These are phyloP conservation scores for Caenorhabditis brenneri DNA, from an alignment of 1,140 invertebrate genomes.

Conservation along the genomic window DNA sequence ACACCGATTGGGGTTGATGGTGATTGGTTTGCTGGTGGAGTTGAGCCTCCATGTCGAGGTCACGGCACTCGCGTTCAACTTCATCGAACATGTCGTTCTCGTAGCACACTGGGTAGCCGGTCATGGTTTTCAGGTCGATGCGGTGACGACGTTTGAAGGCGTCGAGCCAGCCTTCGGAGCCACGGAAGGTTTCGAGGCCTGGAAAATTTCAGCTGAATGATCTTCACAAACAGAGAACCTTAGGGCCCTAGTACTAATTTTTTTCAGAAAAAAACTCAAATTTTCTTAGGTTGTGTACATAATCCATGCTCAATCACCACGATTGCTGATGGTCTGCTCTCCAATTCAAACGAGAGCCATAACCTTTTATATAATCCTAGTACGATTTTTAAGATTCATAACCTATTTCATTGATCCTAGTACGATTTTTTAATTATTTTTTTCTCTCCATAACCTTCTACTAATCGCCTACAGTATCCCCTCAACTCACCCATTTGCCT, in stretches of 20 bases:
- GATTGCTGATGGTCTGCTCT: no score
- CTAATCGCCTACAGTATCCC: no score
- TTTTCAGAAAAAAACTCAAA: not conserved
- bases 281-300: not conserved
- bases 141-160: slow-evolving; percentile 54
- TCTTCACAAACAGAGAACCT: no score
- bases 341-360: no score
- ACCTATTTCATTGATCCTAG: no score
- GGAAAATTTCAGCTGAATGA: not conserved
- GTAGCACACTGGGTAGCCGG: slow-evolving; percentile 42
- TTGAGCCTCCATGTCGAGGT: not conserved
- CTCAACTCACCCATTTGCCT: slow-evolving; percentile 28
- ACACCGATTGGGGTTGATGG: not conserved
- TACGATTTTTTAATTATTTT: no score
- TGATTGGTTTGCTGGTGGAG: not conserved
- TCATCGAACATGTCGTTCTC: slow-evolving; percentile 43
- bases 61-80: slow-evolving; percentile 13
- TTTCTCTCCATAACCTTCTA: no score
- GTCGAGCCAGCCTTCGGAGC: slow-evolving; percentile 56
- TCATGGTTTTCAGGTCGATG: slow-evolving; percentile 50
- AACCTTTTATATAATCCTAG: no score
- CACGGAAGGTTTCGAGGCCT: slow-evolving; percentile 42
- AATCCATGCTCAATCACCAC: no score
- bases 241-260: not conserved
- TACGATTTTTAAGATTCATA: no score